Evolutionary conservation across 2,888 invertebrate genomes (phyloP).

Genomic region (Polyommatus icarus): DNA sequence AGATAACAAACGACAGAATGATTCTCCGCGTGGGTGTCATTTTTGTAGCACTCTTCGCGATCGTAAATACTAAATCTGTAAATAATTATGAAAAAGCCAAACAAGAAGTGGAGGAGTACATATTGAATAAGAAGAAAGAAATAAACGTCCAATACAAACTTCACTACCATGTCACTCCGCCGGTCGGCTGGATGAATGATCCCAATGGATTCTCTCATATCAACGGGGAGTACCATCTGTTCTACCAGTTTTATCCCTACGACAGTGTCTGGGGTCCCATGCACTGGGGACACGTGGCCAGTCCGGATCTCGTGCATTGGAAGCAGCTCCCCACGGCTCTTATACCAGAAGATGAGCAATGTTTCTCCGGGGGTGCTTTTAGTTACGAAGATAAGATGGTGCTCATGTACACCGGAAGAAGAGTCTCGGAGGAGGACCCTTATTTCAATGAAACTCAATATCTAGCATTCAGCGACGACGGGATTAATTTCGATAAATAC

Average conservation of each 20-base stretch:
- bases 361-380: conserved; percentile 51
- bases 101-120: conserved; percentile 55
- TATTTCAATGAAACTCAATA: conserved; percentile 40
- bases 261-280: conserved; percentile 43
- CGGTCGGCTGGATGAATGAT: conserved; percentile 56
- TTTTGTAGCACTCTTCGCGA: background rate
- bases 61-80: conserved; percentile 18
- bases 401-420: conserved; percentile 44
- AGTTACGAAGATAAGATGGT: conserved; percentile 45
- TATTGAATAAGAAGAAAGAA: conserved; percentile 51
- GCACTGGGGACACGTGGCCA: conserved; percentile 59
- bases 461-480: conserved; percentile 43
- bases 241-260: conserved; percentile 54
- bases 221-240: conserved; percentile 53
- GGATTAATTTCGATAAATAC: conserved; percentile 44
- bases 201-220: conserved; percentile 57
- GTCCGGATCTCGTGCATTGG: conserved; percentile 55
- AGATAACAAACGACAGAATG: conserved; percentile 11
- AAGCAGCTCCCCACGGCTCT: conserved; percentile 51
- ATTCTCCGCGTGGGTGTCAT: conserved; percentile 1
- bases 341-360: conserved; percentile 48
- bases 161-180: conserved; percentile 41
- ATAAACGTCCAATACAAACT: conserved; percentile 40
- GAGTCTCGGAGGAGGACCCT: conserved; percentile 32
- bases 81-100: conserved; percentile 22